These are phyloP conservation scores for Serilophus lunatus DNA, from an alignment of 2,113 vertebrate genomes.

Conservation along the genomic window DNA sequence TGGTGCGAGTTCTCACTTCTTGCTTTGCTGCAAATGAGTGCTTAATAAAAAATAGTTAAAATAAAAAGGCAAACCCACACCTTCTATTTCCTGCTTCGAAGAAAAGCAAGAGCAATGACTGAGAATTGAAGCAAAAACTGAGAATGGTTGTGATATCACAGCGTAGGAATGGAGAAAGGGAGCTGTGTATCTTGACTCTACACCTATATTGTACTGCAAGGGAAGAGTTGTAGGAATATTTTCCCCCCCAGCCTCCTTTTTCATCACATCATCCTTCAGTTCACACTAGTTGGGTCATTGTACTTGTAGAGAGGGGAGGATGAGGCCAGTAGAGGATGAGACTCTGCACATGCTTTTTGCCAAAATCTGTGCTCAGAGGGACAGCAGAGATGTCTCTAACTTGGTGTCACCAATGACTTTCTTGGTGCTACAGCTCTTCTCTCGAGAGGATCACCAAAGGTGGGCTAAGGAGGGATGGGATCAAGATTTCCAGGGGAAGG, in stretches of 20 bases:
- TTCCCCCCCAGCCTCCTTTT: accelerated
- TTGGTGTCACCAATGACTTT: neutral
- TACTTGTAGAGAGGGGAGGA: neutral
- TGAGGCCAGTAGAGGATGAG: neutral
- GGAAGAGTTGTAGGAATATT: neutral
- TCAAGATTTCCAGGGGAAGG: neutral
- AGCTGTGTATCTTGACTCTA: neutral
- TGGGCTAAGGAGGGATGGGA: neutral
- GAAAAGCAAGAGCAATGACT: neutral
- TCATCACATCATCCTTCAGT: neutral
- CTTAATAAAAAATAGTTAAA: neutral
- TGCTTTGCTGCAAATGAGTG: neutral
- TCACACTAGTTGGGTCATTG: neutral
- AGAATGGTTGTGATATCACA: neutral
- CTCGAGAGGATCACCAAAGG: neutral
- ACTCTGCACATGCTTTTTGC: neutral
- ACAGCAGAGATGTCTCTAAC: neutral
- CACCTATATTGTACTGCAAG: neutral
- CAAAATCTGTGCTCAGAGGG: neutral
- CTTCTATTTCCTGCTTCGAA: neutral
- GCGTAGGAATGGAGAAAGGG: neutral
- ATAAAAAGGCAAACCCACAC: neutral
- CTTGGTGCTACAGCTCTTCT: neutral
- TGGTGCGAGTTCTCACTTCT: neutral
- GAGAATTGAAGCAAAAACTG: neutral